Evolutionary conservation across 2,888 invertebrate species (phyloP).

Genomic region (Hybos culiciformis): DNA sequence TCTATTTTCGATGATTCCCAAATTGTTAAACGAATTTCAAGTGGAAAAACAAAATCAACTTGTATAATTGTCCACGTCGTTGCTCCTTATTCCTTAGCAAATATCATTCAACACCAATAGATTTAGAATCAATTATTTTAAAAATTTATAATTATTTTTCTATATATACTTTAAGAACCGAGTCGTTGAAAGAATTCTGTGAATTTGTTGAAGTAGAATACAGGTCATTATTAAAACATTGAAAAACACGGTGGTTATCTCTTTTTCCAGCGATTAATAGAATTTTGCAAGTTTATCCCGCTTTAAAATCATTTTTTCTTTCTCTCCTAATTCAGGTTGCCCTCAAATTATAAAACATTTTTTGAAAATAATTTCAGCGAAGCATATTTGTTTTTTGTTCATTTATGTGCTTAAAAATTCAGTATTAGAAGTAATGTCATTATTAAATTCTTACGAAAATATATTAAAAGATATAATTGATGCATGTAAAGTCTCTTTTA

Average conservation of each 20-base stretch:
- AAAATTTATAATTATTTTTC: too few relatives aligned
- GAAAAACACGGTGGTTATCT: not conserved
- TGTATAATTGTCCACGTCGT: not conserved
- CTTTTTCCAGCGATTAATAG: not conserved
- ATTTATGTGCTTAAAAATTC: too few relatives aligned
- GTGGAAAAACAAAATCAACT: not conserved
- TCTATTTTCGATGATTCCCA: not conserved
- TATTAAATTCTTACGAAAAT: not conserved
- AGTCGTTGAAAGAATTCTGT: too few relatives aligned
- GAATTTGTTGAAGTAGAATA: not conserved
- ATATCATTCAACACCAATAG: conserved; percentile 1
- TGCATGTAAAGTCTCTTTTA: not conserved
- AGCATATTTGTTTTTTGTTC: too few relatives aligned
- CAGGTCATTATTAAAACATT: not conserved
- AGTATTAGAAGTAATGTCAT: not conserved
- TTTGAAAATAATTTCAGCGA: not conserved
- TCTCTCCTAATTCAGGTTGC: too few relatives aligned
- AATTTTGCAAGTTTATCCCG: not conserved
- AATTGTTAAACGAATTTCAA: not conserved
- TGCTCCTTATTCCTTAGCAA: not conserved
- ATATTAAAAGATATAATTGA: not conserved
- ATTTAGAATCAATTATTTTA: too few relatives aligned
- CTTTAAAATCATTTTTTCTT: too few relatives aligned
- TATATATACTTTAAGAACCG: too few relatives aligned
- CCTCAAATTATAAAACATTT: conserved; percentile 8